phyloP scores from a whole-genome alignment of 2,797 vertebrate species.

The Alauda arvensis region DNA sequence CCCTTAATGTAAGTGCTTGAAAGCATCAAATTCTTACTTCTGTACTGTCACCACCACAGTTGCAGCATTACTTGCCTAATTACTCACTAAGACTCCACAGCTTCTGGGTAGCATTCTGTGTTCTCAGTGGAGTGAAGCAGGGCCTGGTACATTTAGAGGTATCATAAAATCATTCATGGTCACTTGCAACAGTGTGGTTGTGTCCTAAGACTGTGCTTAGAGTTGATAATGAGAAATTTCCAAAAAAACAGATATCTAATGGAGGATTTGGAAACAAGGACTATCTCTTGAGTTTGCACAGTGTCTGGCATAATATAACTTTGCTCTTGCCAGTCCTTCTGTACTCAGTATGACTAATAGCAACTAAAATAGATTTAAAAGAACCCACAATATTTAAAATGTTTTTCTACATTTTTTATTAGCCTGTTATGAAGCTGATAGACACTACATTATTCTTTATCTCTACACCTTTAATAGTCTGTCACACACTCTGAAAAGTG shows the following conservation, averaged over 20 bases:
- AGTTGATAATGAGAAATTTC: background rate
- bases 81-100: background rate
- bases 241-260: background rate
- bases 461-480: background rate
- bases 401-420: background rate
- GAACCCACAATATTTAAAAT: background rate
- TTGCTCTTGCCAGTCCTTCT: background rate
- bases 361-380: accelerated
- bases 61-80: background rate
- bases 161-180: background rate
- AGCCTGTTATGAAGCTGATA: background rate
- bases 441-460: background rate
- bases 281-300: background rate
- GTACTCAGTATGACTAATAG: background rate
- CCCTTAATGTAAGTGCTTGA: background rate
- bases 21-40: background rate
- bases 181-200: background rate
- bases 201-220: background rate
- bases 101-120: background rate
- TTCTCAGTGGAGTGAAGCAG: background rate
- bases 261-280: background rate
- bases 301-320: background rate
- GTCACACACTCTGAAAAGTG: background rate
- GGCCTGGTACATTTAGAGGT: background rate
- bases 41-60: background rate